These are phyloP conservation scores for Hydraecia micacea DNA, from an alignment of 2,888 invertebrate species.

Conservation along the genomic window DNA sequence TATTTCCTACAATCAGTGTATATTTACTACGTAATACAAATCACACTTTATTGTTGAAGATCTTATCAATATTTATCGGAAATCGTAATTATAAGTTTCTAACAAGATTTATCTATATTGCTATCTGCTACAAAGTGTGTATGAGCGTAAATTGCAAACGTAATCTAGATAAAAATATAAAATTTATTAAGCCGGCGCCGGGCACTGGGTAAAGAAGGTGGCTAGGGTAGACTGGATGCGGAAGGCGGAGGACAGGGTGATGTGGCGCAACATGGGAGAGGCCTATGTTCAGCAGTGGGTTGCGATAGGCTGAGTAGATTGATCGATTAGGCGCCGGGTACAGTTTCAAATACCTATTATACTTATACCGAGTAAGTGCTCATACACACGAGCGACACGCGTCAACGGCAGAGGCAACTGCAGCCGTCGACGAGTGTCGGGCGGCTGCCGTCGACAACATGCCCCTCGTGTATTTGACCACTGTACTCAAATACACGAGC, in stretches of 20 bases:
- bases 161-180: background rate
- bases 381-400: too few relatives aligned
- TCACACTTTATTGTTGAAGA: constrained; percentile 14
- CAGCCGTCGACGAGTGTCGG: too few relatives aligned
- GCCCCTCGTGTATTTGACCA: too few relatives aligned
- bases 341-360: background rate
- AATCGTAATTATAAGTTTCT: background rate
- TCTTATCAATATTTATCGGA: constrained; percentile 22
- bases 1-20: constrained; percentile 12
- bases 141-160: background rate
- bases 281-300: background rate
- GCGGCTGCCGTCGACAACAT: too few relatives aligned
- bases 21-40: background rate
- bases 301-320: background rate
- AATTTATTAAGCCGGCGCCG: background rate
- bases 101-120: constrained; percentile 22
- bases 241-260: too few relatives aligned
- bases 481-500: too few relatives aligned
- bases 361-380: background rate
- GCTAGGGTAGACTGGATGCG: too few relatives aligned
- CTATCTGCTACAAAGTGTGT: background rate
- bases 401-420: too few relatives aligned
- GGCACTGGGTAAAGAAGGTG: background rate
- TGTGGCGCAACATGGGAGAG: background rate
- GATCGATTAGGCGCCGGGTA: background rate